These are phyloP conservation scores for Ischnura elegans DNA, from an alignment of 2,888 invertebrate genomes.

Conservation along the genomic window DNA sequence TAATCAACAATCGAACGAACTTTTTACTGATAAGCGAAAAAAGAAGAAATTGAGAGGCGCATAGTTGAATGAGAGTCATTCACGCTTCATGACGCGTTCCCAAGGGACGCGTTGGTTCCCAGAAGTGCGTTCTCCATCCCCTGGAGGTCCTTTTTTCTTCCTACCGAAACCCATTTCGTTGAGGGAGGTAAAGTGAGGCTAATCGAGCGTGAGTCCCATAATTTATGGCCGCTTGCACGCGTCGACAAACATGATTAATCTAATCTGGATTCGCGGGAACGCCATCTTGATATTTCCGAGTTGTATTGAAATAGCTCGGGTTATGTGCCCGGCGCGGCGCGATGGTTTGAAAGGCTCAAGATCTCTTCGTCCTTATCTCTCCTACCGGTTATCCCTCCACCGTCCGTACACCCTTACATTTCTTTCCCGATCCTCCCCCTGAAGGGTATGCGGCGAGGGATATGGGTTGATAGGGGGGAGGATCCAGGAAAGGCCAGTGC, in stretches of 20 bases:
- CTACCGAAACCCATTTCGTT: not conserved
- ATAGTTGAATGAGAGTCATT: not conserved
- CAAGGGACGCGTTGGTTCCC: not conserved
- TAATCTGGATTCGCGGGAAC: constrained; percentile 54
- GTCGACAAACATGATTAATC: constrained; percentile 63
- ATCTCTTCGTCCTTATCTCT: constrained; percentile 41
- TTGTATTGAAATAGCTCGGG: constrained; percentile 57
- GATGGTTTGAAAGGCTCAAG: constrained; percentile 28
- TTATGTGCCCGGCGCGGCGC: not conserved
- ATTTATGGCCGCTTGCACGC: constrained; percentile 63
- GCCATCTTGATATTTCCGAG: constrained; percentile 65
- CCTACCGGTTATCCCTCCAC: not conserved
- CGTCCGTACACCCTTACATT: not conserved
- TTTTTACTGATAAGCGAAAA: not conserved
- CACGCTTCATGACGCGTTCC: not conserved
- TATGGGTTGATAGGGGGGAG: not conserved
- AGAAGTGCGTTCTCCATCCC: not conserved
- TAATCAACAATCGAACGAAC: not conserved
- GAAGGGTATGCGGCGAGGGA: not conserved
- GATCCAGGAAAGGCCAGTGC: not conserved
- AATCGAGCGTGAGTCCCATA: constrained; percentile 53
- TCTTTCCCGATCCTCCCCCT: not conserved
- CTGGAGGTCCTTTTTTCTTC: not conserved
- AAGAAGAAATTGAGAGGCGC: not conserved
- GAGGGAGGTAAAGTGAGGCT: constrained; percentile 6